Conservation (phyloP, 2,888 invertebrate species). For the Physocephala rufipes region DNA sequence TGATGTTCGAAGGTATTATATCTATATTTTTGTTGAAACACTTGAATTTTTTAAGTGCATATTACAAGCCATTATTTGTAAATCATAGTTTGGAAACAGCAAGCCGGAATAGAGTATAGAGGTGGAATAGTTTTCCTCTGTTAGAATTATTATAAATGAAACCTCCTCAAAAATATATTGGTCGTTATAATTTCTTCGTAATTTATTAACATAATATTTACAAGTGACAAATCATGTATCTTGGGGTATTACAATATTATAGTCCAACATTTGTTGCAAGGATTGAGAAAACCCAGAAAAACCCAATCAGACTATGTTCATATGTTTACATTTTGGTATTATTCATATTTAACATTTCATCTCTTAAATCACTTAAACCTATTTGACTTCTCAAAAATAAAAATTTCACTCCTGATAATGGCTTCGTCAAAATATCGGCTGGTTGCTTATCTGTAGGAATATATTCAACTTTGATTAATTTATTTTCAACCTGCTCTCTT, state of each 20-base stretch:
- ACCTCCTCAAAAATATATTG: too few relatives aligned
- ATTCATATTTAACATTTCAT: slow-evolving; percentile 13
- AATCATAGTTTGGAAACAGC: too few relatives aligned
- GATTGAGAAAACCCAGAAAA: slow-evolving; percentile 25
- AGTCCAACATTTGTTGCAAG: slow-evolving; percentile 28
- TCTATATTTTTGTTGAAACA: too few relatives aligned
- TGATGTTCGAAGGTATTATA: too few relatives aligned
- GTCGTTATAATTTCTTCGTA: too few relatives aligned
- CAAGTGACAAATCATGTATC: too few relatives aligned
- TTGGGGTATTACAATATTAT: slow-evolving; percentile 11
- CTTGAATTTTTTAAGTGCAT: too few relatives aligned
- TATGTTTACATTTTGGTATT: background rate
- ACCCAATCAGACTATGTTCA: slow-evolving; percentile 19
- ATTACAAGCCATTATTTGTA: too few relatives aligned
- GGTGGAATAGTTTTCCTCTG: too few relatives aligned
- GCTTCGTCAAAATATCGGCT: slow-evolving; percentile 33
- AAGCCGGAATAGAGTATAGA: too few relatives aligned
- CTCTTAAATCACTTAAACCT: background rate
- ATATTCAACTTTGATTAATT: slow-evolving; percentile 36
- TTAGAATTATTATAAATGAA: too few relatives aligned
- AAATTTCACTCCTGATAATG: slow-evolving; percentile 25
- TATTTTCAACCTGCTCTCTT: slow-evolving; percentile 38
- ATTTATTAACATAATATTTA: too few relatives aligned
- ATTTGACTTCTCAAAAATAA: slow-evolving; percentile 21
- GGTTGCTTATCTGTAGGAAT: slow-evolving; percentile 35